These are phyloP conservation scores for Heterocephalus glaber DNA, from an alignment of 2,113 vertebrate genomes.

Conservation along the genomic window DNA sequence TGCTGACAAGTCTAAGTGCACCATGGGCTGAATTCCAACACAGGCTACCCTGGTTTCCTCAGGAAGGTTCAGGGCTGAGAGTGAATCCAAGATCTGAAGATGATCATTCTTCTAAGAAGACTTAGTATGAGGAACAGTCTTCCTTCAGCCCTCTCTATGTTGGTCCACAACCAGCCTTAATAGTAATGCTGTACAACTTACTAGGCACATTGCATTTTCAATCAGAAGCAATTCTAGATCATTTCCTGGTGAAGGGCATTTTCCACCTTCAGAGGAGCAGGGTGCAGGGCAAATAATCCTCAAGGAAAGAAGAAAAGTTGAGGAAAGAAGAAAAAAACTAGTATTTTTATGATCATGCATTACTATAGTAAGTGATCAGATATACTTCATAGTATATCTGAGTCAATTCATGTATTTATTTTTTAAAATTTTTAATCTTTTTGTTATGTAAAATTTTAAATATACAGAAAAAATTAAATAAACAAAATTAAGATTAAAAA, in stretches of 20 bases:
- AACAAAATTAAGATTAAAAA: not conserved
- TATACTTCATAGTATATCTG: not conserved
- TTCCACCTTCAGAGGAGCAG: not conserved
- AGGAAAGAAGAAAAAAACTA: not conserved
- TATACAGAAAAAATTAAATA: not conserved
- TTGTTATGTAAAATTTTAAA: not conserved
- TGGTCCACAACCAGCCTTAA: not conserved
- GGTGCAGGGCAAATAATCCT: not conserved
- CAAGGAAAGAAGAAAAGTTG: not conserved
- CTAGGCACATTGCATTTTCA: not conserved
- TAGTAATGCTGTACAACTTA: not conserved
- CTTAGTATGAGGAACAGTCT: not conserved
- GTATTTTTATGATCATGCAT: not conserved
- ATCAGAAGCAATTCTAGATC: not conserved
- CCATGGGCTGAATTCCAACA: not conserved
- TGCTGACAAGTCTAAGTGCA: not conserved
- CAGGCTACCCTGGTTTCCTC: not conserved
- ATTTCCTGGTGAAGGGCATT: slow-evolving; percentile 25
- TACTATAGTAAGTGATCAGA: not conserved
- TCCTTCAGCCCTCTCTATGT: not conserved
- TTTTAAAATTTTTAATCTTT: not conserved
- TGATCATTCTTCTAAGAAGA: not conserved
- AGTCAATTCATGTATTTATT: not conserved
- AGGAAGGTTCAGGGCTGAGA: not conserved
- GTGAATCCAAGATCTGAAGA: not conserved